Evolutionary conservation across 2,797 vertebrate genomes (phyloP).

Genomic region (Nothura maculosa): DNA sequence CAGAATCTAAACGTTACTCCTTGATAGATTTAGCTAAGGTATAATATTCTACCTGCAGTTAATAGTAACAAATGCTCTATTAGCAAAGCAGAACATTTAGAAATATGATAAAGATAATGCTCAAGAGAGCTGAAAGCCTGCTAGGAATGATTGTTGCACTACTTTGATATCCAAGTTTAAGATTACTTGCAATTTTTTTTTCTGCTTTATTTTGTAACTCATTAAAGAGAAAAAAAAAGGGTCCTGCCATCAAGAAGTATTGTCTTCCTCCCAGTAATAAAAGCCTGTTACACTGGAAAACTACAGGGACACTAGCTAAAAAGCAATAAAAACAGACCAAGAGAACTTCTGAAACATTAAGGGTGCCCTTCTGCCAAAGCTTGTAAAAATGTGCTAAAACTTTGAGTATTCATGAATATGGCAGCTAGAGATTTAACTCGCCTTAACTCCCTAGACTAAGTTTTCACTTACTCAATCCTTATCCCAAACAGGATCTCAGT

Average conservation of each 20-base stretch:
- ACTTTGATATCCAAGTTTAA: slow-evolving; percentile 42
- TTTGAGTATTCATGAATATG: slow-evolving; percentile 55
- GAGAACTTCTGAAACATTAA: slow-evolving; percentile 77
- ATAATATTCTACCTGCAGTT: slow-evolving; percentile 26
- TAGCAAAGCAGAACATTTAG: slow-evolving; percentile 65
- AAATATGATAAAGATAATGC: slow-evolving; percentile 65
- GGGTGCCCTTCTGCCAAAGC: slow-evolving; percentile 66
- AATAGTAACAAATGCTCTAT: slow-evolving; percentile 56
- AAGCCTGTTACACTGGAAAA: slow-evolving; percentile 60
- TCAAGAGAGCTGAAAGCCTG: slow-evolving; percentile 39
- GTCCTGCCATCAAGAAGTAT: slow-evolving; percentile 25
- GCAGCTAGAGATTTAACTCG: slow-evolving; percentile 70
- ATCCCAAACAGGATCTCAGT: slow-evolving; percentile 6
- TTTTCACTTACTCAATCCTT: slow-evolving; percentile 45
- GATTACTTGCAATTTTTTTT: not conserved
- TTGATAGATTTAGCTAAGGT: slow-evolving; percentile 52
- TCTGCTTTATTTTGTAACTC: slow-evolving; percentile 63
- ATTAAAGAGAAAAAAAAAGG: slow-evolving; percentile 51
- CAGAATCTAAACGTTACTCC: slow-evolving; percentile 56
- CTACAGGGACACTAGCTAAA: slow-evolving; percentile 59
- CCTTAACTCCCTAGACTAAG: slow-evolving; percentile 60
- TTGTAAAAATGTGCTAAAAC: slow-evolving; percentile 66
- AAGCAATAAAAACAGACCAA: slow-evolving; percentile 41
- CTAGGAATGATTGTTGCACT: slow-evolving; percentile 25
- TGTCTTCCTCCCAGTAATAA: slow-evolving; percentile 62